phyloP scores from a whole-genome alignment of 2,113 vertebrate species.

The Physeter macrocephalus region DNA sequence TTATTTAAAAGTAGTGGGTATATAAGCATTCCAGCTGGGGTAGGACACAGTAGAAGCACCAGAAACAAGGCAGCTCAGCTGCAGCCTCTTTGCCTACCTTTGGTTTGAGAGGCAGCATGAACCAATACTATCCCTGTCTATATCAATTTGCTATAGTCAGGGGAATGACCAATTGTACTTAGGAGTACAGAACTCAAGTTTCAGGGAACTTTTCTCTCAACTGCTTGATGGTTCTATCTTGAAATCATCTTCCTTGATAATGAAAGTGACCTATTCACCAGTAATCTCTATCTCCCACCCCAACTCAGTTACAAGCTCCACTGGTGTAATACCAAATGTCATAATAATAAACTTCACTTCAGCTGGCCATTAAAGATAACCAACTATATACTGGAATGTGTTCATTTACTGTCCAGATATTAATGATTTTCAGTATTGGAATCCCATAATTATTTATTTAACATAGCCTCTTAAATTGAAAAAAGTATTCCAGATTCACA shows the following conservation, averaged over 20 bases:
- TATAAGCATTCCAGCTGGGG: background rate
- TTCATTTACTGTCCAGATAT: slow-evolving; percentile 35
- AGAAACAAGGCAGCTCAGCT: background rate
- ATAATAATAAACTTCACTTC: background rate
- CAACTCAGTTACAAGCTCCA: background rate
- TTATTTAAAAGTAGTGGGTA: slow-evolving; percentile 1
- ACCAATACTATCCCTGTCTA: background rate
- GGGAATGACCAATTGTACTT: background rate
- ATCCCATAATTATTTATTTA: background rate
- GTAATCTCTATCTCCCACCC: background rate
- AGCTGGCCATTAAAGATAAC: background rate
- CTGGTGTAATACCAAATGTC: background rate
- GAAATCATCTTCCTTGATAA: slow-evolving; percentile 19
- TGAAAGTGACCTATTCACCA: background rate
- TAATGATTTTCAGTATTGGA: slow-evolving; percentile 18
- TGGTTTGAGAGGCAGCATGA: background rate
- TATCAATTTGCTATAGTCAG: background rate
- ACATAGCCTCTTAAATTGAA: background rate
- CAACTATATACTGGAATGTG: background rate
- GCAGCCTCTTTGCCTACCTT: background rate
- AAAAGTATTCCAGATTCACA: slow-evolving; percentile 14
- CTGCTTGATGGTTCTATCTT: background rate
- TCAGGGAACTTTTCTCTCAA: slow-evolving; percentile 11
- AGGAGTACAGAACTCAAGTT: background rate
- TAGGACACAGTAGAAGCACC: background rate